Base-by-base conservation (phyloP, 2,113 vertebrate species). In the Etia nguti region DNA sequence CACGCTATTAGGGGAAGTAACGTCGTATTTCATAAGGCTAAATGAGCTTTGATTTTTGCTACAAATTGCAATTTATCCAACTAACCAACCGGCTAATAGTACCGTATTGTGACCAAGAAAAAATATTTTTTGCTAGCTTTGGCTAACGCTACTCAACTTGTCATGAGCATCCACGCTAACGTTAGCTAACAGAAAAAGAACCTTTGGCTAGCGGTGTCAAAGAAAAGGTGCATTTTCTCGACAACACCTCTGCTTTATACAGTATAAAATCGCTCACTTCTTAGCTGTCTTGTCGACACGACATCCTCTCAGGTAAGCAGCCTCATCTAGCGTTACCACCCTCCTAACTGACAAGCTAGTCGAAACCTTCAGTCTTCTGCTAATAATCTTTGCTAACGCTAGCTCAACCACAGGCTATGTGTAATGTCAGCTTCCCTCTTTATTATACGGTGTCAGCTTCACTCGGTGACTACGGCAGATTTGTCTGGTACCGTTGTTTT, bases 371-470 rank as follows among this genome's bases (percentile, higher is more conserved):
- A 83, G 80, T 48, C 81, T 79, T 60, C 38, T 68, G 83, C 73
- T 92, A 80, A 36, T 93, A 90, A 94, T 94, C 89, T 94, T 38
- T 46, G 93, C 93, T 94, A 93, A 38, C 86, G 70, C 82, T 90
- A 87, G 92, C 93, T 59, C 50, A 38, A 79, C 70, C 81, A 83
- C 22, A 80, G 59, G 65, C 62, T 88, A 36, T 56, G 73, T 56
- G 12, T 56, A 16, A 79, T 83, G 85, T 56, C 79, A 88, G 24
- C 56, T 75, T 81, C 79, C 56, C 52, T 11, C n/a, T 16, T 29
- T 65, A 65, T n/a, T 4, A 83, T 54, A 84, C 9, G 22, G 36
- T 77, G 77, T 31, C 38, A 34, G 22, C 75, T 43, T 79, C 38
- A 80, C 22, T 41, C 24, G 2, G 52, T 6, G 41, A 31, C 36